Evolutionary conservation across 2,113 vertebrate species (phyloP).

Genomic region (Phalacrocorax carbo): DNA sequence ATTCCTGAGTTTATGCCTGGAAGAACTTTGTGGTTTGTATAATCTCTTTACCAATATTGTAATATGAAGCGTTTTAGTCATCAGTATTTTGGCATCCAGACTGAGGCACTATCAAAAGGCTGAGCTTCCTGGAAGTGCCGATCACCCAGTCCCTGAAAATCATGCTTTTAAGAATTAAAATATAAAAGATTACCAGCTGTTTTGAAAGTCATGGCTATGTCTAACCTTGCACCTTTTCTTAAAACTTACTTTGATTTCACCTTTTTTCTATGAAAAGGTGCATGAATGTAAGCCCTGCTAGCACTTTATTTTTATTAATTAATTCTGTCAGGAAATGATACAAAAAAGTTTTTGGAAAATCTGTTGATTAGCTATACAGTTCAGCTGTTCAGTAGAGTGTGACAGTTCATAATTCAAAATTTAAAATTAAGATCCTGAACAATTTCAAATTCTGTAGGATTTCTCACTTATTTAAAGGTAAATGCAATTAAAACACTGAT

Average conservation of each 20-base stretch:
- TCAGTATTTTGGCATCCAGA: not conserved
- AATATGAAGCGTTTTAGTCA: not conserved
- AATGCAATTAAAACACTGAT: not conserved
- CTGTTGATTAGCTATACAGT: not conserved
- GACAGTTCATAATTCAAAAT: not conserved
- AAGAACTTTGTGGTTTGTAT: not conserved
- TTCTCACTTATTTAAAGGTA: not conserved
- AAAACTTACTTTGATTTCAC: not conserved
- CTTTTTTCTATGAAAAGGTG: accelerated
- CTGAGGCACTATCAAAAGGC: not conserved
- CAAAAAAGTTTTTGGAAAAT: not conserved
- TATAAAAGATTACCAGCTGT: not conserved
- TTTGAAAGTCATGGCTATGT: not conserved
- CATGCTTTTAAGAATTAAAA: not conserved
- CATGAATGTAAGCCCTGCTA: not conserved
- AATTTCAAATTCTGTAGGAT: not conserved
- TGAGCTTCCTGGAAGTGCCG: not conserved
- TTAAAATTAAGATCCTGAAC: not conserved
- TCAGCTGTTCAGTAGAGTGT: not conserved
- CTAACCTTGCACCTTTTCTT: not conserved
- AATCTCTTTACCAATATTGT: not conserved
- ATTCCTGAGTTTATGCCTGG: not conserved
- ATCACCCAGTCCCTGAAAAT: not conserved
- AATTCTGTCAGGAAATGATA: not conserved
- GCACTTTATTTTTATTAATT: not conserved